Evolutionary conservation across 2,888 invertebrate species (phyloP).

Genomic region (Cyaniris semiargus): DNA sequence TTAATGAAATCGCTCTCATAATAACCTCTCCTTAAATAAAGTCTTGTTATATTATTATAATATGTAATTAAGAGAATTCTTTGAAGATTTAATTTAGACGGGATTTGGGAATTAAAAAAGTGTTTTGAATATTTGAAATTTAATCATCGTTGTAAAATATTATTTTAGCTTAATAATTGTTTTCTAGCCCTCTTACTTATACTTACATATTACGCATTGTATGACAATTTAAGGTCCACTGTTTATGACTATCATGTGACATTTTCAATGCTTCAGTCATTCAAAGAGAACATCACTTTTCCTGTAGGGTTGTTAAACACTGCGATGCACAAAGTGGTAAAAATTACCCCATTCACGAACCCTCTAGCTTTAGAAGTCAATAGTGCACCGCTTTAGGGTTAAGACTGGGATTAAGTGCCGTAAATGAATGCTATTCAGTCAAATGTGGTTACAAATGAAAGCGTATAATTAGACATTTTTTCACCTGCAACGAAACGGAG

Average conservation of each 20-base stretch:
- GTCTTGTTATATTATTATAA: conserved; percentile 33
- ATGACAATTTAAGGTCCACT: no score
- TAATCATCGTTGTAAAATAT: background rate
- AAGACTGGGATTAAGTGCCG: conserved; percentile 11
- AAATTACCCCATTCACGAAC: conserved; percentile 13
- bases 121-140: background rate
- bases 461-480: background rate
- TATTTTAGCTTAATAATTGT: background rate
- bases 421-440: conserved; percentile 3
- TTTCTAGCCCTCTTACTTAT: no score
- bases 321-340: background rate
- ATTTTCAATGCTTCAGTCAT: background rate
- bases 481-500: background rate
- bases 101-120: background rate
- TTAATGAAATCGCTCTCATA: conserved; percentile 38
- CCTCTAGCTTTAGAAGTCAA: conserved; percentile 12
- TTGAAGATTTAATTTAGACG: background rate
- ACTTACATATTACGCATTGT: no score
- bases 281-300: background rate
- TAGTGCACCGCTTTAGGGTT: conserved; percentile 11
- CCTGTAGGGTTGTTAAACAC: conserved; percentile 13
- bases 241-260: no score
- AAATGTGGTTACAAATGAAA: background rate
- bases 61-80: conserved; percentile 27
- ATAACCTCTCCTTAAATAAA: conserved; percentile 34